Evolutionary conservation across 2,888 invertebrate genomes (phyloP).

Genomic region (Argyra leucocephala): DNA sequence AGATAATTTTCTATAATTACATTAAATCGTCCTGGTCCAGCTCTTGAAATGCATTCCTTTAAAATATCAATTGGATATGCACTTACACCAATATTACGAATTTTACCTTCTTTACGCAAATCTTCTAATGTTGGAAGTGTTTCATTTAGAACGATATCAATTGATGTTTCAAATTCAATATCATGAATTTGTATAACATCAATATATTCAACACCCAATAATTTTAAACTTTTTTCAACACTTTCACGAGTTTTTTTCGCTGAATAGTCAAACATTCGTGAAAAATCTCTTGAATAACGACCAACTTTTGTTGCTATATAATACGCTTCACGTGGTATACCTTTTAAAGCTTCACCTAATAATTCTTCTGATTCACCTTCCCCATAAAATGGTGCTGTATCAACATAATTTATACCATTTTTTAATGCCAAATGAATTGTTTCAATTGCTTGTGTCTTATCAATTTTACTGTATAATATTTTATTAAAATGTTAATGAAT

Average conservation of each 20-base stretch:
- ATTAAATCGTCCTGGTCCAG: constrained; percentile 44
- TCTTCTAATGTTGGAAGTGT: constrained; percentile 73
- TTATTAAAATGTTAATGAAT: background rate
- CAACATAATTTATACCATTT: constrained; percentile 74
- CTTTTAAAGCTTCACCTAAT: constrained; percentile 67
- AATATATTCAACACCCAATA: constrained; percentile 64
- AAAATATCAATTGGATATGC: constrained; percentile 72
- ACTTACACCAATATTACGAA: constrained; percentile 74
- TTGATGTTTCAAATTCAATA: constrained; percentile 70
- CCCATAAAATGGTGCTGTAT: constrained; percentile 84
- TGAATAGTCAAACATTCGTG: constrained; percentile 73
- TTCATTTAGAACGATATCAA: constrained; percentile 69
- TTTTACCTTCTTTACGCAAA: constrained; percentile 62
- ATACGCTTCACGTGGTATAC: constrained; percentile 65
- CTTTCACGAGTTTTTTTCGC: constrained; percentile 58
- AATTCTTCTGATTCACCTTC: constrained; percentile 68
- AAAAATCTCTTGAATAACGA: constrained; percentile 58
- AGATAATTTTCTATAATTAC: constrained; percentile 26
- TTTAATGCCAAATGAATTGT: constrained; percentile 59
- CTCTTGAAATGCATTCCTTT: constrained; percentile 61
- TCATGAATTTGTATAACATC: constrained; percentile 93
- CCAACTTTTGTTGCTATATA: constrained; percentile 80
- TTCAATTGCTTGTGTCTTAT: constrained; percentile 54
- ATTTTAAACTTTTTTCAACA: constrained; percentile 60
- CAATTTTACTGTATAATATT: constrained; percentile 47